Percentiles rank a stretch among this genome's conserved stretches.
These are phyloP conservation scores for Autographa pulchrina DNA, from an alignment of 2,888 invertebrate genomes.

Conservation along the genomic window DNA sequence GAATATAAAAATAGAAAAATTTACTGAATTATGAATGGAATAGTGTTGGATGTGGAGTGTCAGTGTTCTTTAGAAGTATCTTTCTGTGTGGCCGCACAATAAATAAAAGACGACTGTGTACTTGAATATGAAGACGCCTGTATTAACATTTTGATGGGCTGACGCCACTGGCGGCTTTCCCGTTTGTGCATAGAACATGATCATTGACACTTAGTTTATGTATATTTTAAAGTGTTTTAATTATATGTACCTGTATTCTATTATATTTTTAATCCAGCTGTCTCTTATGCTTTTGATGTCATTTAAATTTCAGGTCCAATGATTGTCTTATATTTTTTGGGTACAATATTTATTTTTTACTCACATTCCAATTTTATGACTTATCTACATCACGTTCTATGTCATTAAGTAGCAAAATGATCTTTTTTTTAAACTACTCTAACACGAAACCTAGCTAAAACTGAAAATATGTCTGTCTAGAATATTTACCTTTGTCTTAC, in stretches of 20 bases:
- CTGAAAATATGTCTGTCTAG: not conserved
- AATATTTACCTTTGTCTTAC: not conserved
- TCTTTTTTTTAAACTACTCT: too few species aligned
- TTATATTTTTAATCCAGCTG: too few species aligned
- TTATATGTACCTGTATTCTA: too few species aligned
- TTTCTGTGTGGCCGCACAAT: not conserved
- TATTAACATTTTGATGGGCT: constrained; percentile 7
- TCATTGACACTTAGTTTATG: not conserved
- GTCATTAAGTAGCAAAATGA: too few species aligned
- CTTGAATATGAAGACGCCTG: not conserved
- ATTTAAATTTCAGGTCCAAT: too few species aligned
- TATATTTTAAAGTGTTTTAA: too few species aligned
- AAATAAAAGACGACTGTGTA: not conserved
- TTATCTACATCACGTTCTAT: too few species aligned
- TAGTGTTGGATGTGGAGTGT: constrained; percentile 9
- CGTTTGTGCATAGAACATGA: not conserved
- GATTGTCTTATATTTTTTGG: too few species aligned
- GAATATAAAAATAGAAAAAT: constrained; percentile 14
- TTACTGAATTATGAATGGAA: constrained; percentile 15
- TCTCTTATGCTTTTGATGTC: too few species aligned
- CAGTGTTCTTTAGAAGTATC: not conserved
- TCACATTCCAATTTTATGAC: too few species aligned
- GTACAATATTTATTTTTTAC: too few species aligned
- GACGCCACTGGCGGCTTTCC: not conserved
- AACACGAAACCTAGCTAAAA: not conserved